Base-by-base conservation (phyloP, 2,113 vertebrate genomes). In the Aptenodytes patagonicus region DNA sequence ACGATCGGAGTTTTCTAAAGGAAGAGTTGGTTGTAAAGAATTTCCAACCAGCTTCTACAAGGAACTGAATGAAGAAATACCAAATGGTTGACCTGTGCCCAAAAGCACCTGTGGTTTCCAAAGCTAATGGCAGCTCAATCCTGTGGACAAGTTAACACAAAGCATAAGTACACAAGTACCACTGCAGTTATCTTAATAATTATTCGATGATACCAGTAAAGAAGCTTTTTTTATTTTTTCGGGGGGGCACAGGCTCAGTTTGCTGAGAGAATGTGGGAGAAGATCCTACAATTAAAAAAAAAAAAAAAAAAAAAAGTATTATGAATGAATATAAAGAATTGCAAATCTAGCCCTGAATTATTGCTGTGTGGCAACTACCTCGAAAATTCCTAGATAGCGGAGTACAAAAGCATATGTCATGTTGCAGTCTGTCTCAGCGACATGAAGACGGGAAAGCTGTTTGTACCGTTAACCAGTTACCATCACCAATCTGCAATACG, bases 401-500 rank as follows among this genome's bases (percentile, higher is more conserved):
- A 58, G 7, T 49, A 61, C 11, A 66, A 57, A 78, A 51, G 8
- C 19, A 11, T 32, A 14, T n/a, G 20, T 7, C 17, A 34, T 44
- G 10, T 36, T 78, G 19, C n/a, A 49, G 3, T 32, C 26, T 42
- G 18, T 46, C 26, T 49, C 49, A n/a, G 36, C 1, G 8, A n/a
- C 17, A 15, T 13, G 24, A 79, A 46, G 34, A 25, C 21, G 69
- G 26, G 25, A 61, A 87, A 65, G 17, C 31, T 82, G 14, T 46
- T 85, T 66, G 29, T 36, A 25, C 13, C 1, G 0, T 42, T 57
- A 65, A 46, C 7, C 8, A 32, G 9, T 31, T 36, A 19, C 9
- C 25, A 36, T 24, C 36, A 46, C 34, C 17, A 31, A 7, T 16
- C 52, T 57, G 31, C 31, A 46, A 8, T 6, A 44, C 0, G 0